Percentiles rank a stretch among this genome's conserved stretches.
These are phyloP conservation scores for Bugula neritina DNA, from an alignment of 2,888 invertebrate genomes.

Conservation along the genomic window DNA sequence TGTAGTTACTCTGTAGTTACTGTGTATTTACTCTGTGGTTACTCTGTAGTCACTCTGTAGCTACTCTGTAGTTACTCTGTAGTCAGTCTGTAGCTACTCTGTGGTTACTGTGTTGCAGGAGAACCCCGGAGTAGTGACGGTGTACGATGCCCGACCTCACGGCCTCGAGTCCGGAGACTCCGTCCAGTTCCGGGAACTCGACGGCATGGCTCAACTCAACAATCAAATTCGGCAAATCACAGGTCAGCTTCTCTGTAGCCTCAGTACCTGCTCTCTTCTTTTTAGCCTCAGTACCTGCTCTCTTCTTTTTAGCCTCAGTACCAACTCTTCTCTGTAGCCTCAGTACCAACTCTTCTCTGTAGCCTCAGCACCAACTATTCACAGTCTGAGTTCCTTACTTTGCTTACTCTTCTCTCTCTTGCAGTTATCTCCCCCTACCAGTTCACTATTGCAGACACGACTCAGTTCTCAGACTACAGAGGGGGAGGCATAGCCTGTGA, in stretches of 20 bases:
- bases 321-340: neutral
- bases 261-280: neutral
- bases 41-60: no score
- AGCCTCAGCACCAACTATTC: no score
- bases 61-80: no score
- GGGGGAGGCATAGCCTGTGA: constrained; percentile 48
- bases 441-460: constrained; percentile 50
- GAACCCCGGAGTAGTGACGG: constrained; percentile 47
- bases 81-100: no score
- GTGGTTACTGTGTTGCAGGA: no score
- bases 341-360: neutral
- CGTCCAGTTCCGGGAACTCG: constrained; percentile 50
- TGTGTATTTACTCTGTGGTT: no score
- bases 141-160: constrained; percentile 45
- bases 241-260: constrained; percentile 34
- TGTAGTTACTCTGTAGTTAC: no score
- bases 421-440: constrained; percentile 45
- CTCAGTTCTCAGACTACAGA: constrained; percentile 39
- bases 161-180: constrained; percentile 47
- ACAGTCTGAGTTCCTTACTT: no score
- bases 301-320: neutral
- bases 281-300: neutral
- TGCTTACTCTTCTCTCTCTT: constrained; percentile 29
- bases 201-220: constrained; percentile 48
- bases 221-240: constrained; percentile 40